Base-by-base conservation (phyloP, 2,888 invertebrate species). In the Tipula confusa region DNA sequence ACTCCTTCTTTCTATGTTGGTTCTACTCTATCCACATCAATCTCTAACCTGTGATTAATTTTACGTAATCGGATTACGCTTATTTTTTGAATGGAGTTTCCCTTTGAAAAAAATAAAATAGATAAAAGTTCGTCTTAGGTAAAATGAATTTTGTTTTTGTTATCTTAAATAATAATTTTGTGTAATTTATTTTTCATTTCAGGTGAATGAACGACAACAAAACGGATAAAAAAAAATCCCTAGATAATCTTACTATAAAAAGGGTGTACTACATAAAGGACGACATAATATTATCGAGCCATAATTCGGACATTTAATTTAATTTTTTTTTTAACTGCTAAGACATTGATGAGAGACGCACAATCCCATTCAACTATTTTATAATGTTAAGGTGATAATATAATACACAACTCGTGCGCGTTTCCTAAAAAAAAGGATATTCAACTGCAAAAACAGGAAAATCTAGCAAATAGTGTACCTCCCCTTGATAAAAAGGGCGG, bases 351-450 rank as follows among this genome's bases (percentile, higher is more conserved):
- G 24, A 24, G 11, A 18, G 18, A 64, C 64, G 64, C 64, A 64
- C n/a, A 24, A 64, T 64, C 64, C 64, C 18, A 24, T 24, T 24
- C 11, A 11, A 24, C n/a, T n/a, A n/a, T n/a, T n/a, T n/a, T 9
- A 64, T 64, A 64, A 64, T 64, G 64, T 64, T 64, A 64, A 18
- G 64, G 64, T 64, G 64, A 64, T 64, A 64, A 64, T 24, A 64
- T 64, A 64, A 64, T 64, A 3, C 24, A 64, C 24, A 18, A 64
- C 24, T 64, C 64, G 64, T 64, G 64, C 64, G 64, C 64, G 24
- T 24, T 11, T 15, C 24, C 7, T 64, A n/a, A n/a, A 31, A 31
- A 31, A 31, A 5, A 31, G 31, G 24, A n/a, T n/a, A n/a, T 9
- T 64, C 64, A 64, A 64, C 64, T 64, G 24, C 24, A 64, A 24